phyloP scores from a whole-genome alignment of 2,888 invertebrate species.

The Dendrolimus pini region DNA sequence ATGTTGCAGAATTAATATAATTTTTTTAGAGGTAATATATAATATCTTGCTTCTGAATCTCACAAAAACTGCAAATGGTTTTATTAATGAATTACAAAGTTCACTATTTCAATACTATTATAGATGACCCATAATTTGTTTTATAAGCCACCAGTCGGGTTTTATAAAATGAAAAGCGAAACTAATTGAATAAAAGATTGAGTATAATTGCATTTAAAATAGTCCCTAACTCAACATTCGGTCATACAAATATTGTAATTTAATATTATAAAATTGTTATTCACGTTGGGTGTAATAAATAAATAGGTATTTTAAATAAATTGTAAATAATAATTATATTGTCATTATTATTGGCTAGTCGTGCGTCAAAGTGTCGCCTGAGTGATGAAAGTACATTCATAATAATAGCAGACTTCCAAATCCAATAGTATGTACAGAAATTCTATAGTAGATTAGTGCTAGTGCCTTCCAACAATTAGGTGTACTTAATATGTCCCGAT shows the following conservation, averaged over 20 bases:
- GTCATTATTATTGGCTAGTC: slow-evolving; percentile 52
- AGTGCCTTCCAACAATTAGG: slow-evolving; percentile 67
- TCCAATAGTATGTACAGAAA: slow-evolving; percentile 54
- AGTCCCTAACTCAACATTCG: slow-evolving; percentile 42
- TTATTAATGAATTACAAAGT: background rate
- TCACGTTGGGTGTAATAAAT: slow-evolving; percentile 33
- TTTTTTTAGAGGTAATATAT: slow-evolving; percentile 4
- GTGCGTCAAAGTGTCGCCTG: slow-evolving; percentile 42
- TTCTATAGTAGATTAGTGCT: slow-evolving; percentile 65
- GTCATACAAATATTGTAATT: slow-evolving; percentile 24
- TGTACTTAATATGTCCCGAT: slow-evolving; percentile 39
- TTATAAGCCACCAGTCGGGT: background rate
- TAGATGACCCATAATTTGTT: background rate
- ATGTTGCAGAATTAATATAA: slow-evolving; percentile 26
- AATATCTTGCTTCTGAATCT: slow-evolving; percentile 28
- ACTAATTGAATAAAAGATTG: slow-evolving; percentile 17
- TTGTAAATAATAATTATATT: slow-evolving; percentile 28
- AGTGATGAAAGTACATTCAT: slow-evolving; percentile 27
- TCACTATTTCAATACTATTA: background rate
- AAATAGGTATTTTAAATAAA: slow-evolving; percentile 22
- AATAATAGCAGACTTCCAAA: slow-evolving; percentile 30
- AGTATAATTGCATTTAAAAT: slow-evolving; percentile 70
- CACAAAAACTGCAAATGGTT: slow-evolving; percentile 13
- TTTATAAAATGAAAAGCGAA: background rate
- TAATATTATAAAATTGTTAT: slow-evolving; percentile 22